Base-by-base conservation (phyloP, 2,888 invertebrate species). In the Nebria brevicollis region DNA sequence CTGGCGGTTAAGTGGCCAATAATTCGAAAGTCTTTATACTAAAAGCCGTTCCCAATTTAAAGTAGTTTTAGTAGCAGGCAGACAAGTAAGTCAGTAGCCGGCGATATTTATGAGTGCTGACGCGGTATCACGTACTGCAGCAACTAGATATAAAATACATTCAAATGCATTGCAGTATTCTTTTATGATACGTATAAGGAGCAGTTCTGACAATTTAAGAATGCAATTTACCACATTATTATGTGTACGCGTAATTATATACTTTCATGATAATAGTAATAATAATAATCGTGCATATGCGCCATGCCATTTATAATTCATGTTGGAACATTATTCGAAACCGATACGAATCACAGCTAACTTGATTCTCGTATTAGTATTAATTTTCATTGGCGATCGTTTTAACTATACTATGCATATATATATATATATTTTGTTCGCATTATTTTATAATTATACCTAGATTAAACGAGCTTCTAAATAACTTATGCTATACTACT, bases 1-100 rank as follows among this genome's bases (percentile, higher is more conserved):
- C 26, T 68, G 11, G n/a, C 26, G 70, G 43, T 77, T 66, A 68
- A 43, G 43, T 66, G 26, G 66, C 77, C 77, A 70, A 70, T 77
- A 41, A 43, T 70, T 26, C 66, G 70, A 70, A 77, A 65, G 54
- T 25, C 77, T 70, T 66, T 11, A 13, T 54, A 54, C 54, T 54
- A 54, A 54, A 54, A 54, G 54, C 54, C 13, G 54, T 54, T 54
- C 54, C 13, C 54, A 54, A 54, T 54, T 54, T 54, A 54, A 54
- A 54, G 54, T 54, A 54, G 11, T 54, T 54, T 54, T 54, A 20
- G 54, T 54, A 54, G 8, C 13, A 54, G 2, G 13, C 11, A 8
- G 10, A 43, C 43, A 54, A 54, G 54, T 54, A 54, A 54, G 54
- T 54, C 54, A 13, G 54, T 54, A 54, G 54, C 54, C 11, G 8